These are phyloP conservation scores for honey bee (Apis mellifera) DNA, from an alignment of 1,140 invertebrate genomes.

Conservation along the genomic window DNA sequence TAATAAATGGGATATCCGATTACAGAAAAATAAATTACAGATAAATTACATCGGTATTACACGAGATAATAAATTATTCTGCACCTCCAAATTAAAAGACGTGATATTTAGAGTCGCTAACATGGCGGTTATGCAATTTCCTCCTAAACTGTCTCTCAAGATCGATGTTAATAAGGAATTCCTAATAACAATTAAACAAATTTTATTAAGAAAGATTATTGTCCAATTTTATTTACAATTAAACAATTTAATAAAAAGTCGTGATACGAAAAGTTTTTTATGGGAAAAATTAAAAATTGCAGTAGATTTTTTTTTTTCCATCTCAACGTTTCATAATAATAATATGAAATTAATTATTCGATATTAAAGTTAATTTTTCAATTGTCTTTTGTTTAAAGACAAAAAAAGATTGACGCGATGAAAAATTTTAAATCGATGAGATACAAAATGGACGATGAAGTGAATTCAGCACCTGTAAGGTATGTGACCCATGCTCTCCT, in stretches of 20 bases:
- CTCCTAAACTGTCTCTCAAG: conserved; percentile 85
- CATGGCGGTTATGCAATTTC: conserved; percentile 87
- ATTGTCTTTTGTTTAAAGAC: not conserved
- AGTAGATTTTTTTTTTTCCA: no score
- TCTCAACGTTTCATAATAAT: no score
- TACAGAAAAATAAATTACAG: not conserved
- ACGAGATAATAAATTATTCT: not conserved
- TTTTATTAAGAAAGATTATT: no score
- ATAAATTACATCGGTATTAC: not conserved
- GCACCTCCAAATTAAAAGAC: conserved; percentile 81
- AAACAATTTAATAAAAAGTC: no score
- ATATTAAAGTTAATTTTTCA: not conserved
- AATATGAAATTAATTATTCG: not conserved
- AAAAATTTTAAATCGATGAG: not conserved
- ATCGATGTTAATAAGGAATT: conserved; percentile 85
- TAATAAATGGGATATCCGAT: conserved; percentile 9
- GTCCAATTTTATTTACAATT: no score
- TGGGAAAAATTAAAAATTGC: not conserved
- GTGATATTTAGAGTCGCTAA: conserved; percentile 84
- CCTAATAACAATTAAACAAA: conserved; percentile 1
- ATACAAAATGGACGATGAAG: no score
- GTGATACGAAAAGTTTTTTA: no score
- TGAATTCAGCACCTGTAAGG: conserved; percentile 81
- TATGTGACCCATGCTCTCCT: conserved; percentile 83
- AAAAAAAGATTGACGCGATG: not conserved